Evolutionary conservation across 2,888 invertebrate species (phyloP).

Genomic region (Drosophila histrio): DNA sequence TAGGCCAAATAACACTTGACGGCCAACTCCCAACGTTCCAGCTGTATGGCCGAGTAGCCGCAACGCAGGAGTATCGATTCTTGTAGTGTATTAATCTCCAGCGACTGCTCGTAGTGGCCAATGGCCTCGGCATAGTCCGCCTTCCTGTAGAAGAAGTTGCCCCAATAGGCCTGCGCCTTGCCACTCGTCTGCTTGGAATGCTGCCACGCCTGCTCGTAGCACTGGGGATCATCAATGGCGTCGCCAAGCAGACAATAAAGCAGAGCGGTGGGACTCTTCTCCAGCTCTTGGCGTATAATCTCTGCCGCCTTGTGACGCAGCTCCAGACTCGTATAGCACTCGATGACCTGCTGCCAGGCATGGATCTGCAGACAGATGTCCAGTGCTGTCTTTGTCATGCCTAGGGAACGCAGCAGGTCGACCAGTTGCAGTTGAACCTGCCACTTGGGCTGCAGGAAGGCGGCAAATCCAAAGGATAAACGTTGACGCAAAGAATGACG

Average conservation of each 20-base stretch:
- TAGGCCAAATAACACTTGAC: slow-evolving; percentile 94
- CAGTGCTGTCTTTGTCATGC: slow-evolving; percentile 93
- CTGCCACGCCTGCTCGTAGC: slow-evolving; percentile 96
- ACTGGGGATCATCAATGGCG: slow-evolving; percentile 90
- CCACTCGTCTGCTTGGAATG: slow-evolving; percentile 92
- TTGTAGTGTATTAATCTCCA: slow-evolving; percentile 94
- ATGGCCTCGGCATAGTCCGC: slow-evolving; percentile 92
- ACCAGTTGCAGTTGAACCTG: slow-evolving; percentile 90
- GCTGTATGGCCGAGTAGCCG: slow-evolving; percentile 92
- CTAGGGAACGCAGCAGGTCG: slow-evolving; percentile 91
- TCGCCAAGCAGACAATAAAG: slow-evolving; percentile 97
- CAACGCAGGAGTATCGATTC: slow-evolving; percentile 93
- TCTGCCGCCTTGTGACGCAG: slow-evolving; percentile 95
- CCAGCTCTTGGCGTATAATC: slow-evolving; percentile 92
- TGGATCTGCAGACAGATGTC: slow-evolving; percentile 90
- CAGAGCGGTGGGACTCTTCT: slow-evolving; percentile 91
- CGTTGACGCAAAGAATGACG: slow-evolving; percentile 76
- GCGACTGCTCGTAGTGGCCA: slow-evolving; percentile 91
- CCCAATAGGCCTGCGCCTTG: slow-evolving; percentile 95
- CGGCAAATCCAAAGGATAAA: slow-evolving; percentile 89
- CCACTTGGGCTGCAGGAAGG: slow-evolving; percentile 91
- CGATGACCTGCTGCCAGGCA: slow-evolving; percentile 96
- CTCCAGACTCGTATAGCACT: slow-evolving; percentile 94
- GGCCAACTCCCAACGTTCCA: slow-evolving; percentile 92
- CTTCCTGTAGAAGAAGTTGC: slow-evolving; percentile 89